Evolutionary conservation across 1,140 invertebrate genomes (phyloP).

Genomic region (Phenacoccus solenopsis): DNA sequence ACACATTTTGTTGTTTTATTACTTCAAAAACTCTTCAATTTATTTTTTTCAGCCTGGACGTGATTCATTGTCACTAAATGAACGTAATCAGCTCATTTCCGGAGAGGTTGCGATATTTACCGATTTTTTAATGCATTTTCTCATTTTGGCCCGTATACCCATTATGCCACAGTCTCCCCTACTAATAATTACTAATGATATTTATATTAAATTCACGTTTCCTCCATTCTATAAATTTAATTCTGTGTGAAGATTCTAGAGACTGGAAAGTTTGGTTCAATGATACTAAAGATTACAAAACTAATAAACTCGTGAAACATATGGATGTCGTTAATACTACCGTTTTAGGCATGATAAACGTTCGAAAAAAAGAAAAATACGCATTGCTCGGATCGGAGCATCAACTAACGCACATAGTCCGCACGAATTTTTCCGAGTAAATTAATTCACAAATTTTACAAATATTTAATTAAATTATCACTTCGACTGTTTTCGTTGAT

Average conservation of each 20-base stretch:
- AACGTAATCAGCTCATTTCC: too few species aligned
- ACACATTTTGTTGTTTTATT: too few species aligned
- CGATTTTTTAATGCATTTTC: too few species aligned
- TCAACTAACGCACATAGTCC: neutral
- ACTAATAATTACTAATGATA: too few species aligned
- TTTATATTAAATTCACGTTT: too few species aligned
- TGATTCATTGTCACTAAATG: too few species aligned
- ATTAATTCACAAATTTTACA: neutral
- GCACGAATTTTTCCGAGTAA: neutral
- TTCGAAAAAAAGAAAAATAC: neutral
- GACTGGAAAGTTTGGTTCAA: conserved; percentile 55
- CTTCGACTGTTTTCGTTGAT: neutral
- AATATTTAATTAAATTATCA: neutral
- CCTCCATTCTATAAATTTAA: neutral
- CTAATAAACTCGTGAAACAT: conserved; percentile 44
- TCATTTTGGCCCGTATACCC: too few species aligned
- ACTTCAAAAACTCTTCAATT: too few species aligned
- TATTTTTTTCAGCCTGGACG: too few species aligned
- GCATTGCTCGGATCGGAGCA: neutral
- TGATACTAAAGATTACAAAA: conserved; percentile 39
- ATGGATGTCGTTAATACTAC: conserved; percentile 12
- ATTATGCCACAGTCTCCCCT: too few species aligned
- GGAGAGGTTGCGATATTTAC: too few species aligned
- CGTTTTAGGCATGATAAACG: neutral
- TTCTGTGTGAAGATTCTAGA: conserved; percentile 45